Evolutionary conservation across 2,797 vertebrate genomes (phyloP).

Genomic region (Mastacembelus armatus): DNA sequence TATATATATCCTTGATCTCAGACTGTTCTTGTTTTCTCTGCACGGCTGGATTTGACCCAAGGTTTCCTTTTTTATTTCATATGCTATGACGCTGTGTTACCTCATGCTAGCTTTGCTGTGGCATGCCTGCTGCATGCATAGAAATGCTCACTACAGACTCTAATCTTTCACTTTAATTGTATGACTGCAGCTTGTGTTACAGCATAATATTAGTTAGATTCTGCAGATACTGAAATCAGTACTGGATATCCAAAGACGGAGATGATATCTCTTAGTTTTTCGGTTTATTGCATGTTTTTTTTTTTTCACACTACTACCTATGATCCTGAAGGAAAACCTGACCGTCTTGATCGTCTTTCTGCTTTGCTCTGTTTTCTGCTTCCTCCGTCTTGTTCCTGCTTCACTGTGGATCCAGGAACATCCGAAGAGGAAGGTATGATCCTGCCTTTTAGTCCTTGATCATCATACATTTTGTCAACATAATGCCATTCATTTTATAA

Average conservation of each 20-base stretch:
- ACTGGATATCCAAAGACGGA: neutral
- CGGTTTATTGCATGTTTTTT: constrained; percentile 46
- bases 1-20: neutral
- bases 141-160: neutral
- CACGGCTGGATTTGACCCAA: neutral
- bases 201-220: constrained; percentile 14
- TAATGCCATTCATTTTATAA: constrained; percentile 52
- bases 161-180: neutral
- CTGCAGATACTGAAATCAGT: no score
- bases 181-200: neutral
- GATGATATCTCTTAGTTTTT: constrained; percentile 19
- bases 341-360: constrained; percentile 11
- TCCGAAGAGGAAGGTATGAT: constrained; percentile 96
- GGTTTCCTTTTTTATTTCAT: neutral
- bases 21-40: neutral
- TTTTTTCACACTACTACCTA: constrained; percentile 6
- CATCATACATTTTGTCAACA: constrained; percentile 5
- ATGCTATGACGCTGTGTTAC: neutral
- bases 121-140: constrained; percentile 41
- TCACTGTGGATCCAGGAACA: constrained; percentile 87
- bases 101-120: constrained; percentile 29
- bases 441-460: constrained; percentile 80
- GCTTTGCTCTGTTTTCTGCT: constrained; percentile 5
- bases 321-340: neutral
- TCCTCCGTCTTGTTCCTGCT: constrained; percentile 14